These are phyloP conservation scores for Leptarthrus brevirostris DNA, from an alignment of 2,888 invertebrate species.

Conservation along the genomic window DNA sequence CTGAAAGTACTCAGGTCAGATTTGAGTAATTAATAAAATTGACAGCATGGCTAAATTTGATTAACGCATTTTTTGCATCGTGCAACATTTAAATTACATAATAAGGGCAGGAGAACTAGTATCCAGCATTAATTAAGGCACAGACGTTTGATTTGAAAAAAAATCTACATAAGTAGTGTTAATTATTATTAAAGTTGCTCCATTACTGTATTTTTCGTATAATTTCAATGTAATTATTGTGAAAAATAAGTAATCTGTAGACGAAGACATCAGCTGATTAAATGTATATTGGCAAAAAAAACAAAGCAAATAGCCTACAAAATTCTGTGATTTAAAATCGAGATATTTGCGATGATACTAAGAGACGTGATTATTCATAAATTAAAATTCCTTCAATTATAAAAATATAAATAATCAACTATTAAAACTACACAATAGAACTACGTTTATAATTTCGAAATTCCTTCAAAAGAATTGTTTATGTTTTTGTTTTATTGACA, in stretches of 20 bases:
- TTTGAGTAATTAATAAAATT: conserved; percentile 55
- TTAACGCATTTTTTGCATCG: not conserved
- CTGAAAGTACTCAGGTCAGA: conserved; percentile 65
- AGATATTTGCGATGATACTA: conserved; percentile 30
- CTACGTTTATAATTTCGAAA: conserved; percentile 28
- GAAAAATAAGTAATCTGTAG: not conserved
- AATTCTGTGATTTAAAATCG: conserved; percentile 42
- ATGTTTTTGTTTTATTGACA: conserved; percentile 19
- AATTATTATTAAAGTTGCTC: not conserved
- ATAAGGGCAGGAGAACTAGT: not conserved
- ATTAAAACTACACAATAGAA: not conserved
- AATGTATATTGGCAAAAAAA: not conserved
- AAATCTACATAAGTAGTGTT: not conserved
- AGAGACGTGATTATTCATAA: conserved; percentile 18
- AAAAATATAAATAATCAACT: conserved; percentile 8
- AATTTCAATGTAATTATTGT: not conserved
- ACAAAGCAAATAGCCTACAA: conserved; percentile 19
- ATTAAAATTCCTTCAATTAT: conserved; percentile 33
- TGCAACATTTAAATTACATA: not conserved
- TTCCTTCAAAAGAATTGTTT: conserved; percentile 12
- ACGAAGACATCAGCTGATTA: not conserved
- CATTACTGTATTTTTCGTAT: not conserved
- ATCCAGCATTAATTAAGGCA: not conserved
- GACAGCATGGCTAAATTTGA: not conserved
- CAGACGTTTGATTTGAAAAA: too few relatives aligned